These are phyloP conservation scores for Cotesia congregata DNA, from an alignment of 2,888 invertebrate genomes.

Conservation along the genomic window DNA sequence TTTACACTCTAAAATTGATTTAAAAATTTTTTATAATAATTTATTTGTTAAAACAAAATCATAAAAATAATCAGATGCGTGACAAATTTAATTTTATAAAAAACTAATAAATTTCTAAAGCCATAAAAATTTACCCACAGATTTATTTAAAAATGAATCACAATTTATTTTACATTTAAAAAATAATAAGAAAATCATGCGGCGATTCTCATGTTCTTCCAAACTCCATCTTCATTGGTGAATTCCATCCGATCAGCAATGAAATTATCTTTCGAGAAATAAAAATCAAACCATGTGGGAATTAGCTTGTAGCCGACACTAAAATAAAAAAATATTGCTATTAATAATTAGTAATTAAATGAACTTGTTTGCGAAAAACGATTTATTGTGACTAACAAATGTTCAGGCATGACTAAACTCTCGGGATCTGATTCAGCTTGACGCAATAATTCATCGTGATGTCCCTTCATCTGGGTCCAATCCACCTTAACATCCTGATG, in stretches of 20 bases:
- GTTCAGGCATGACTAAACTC: constrained; percentile 69
- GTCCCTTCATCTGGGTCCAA: constrained; percentile 70
- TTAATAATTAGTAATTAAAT: constrained; percentile 15
- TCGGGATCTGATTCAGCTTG: constrained; percentile 60
- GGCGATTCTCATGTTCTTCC: constrained; percentile 65
- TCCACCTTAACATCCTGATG: constrained; percentile 68
- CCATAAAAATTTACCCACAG: too few species aligned
- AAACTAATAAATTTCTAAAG: too few species aligned
- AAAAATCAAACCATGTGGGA: constrained; percentile 71
- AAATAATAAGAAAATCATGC: constrained; percentile 53
- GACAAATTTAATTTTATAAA: too few species aligned
- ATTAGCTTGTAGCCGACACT: constrained; percentile 71
- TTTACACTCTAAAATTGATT: too few species aligned
- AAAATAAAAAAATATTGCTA: constrained; percentile 53
- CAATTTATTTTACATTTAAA: neutral
- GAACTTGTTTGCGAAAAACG: neutral
- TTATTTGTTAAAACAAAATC: too few species aligned
- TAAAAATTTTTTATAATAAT: too few species aligned
- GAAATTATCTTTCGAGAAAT: constrained; percentile 64
- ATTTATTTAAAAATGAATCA: too few species aligned
- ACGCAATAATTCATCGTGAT: constrained; percentile 68
- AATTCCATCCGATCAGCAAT: constrained; percentile 71
- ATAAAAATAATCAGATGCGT: too few species aligned
- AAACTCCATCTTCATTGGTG: constrained; percentile 56
- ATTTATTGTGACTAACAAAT: constrained; percentile 67